phyloP scores from a whole-genome alignment of 2,797 vertebrate genomes.

The Cossypha polioptera region DNA sequence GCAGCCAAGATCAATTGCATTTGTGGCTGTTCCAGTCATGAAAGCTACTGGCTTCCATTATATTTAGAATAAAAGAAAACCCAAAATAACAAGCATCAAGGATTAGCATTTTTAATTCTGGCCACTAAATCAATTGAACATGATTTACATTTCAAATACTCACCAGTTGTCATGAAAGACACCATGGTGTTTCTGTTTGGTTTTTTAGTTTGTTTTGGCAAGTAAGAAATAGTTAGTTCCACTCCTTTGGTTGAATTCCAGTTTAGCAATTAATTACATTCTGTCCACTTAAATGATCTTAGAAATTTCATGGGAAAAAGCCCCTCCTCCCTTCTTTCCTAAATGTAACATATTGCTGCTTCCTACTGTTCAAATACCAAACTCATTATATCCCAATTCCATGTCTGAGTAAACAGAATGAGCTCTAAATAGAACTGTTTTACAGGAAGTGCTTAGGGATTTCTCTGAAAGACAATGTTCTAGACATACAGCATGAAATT shows the following conservation, averaged over 20 bases:
- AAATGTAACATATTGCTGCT: not conserved
- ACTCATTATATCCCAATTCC: not conserved
- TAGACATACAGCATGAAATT: not conserved
- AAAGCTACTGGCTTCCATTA: not conserved
- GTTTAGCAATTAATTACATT: conserved; percentile 18
- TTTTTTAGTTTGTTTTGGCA: not conserved
- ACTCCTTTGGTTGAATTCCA: not conserved
- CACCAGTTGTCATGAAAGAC: not conserved
- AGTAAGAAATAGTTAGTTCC: not conserved
- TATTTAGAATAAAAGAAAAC: not conserved
- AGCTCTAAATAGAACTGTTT: not conserved
- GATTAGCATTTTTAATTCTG: not conserved
- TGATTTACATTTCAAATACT: not conserved
- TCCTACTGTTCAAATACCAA: conserved; percentile 9
- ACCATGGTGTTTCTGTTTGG: not conserved
- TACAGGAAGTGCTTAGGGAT: not conserved
- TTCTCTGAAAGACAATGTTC: not conserved
- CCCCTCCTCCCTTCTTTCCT: not conserved
- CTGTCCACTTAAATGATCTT: not conserved
- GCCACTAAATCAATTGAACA: not conserved
- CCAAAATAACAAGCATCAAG: not conserved
- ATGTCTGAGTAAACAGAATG: not conserved
- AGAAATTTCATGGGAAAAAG: not conserved
- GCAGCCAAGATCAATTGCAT: not conserved
- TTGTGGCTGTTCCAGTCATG: not conserved